Evolutionary conservation across 2,113 vertebrate genomes (phyloP).

Genomic region (Paramormyrops kingsleyae): DNA sequence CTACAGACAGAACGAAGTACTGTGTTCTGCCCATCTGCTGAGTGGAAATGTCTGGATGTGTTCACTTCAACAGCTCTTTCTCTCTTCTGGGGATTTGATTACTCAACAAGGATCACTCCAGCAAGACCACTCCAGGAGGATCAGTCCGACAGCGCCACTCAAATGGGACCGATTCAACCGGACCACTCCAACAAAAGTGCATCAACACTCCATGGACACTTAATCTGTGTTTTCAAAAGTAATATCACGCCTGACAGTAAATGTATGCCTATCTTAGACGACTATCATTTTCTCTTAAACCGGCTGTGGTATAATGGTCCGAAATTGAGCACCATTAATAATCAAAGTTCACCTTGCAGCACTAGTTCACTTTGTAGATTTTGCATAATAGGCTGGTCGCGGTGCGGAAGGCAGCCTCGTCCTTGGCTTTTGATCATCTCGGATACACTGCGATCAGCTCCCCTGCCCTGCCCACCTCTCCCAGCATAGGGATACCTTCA

Average conservation of each 20-base stretch:
- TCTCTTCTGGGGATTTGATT: not conserved
- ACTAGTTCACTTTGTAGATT: not conserved
- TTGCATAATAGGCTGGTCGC: not conserved
- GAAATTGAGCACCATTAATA: not conserved
- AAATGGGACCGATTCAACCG: not conserved
- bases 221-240: not conserved
- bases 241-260: not conserved
- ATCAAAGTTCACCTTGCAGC: not conserved
- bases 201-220: not conserved
- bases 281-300: not conserved
- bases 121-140: not conserved
- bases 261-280: not conserved
- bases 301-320: not conserved
- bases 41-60: not conserved
- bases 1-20: not conserved
- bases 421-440: not conserved
- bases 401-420: not conserved
- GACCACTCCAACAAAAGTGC: not conserved
- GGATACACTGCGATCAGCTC: not conserved
- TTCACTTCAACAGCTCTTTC: not conserved
- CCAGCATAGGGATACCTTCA: not conserved
- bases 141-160: not conserved
- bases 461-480: not conserved
- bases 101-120: not conserved
- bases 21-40: not conserved